Evolutionary conservation across 2,797 vertebrate species (phyloP).

Genomic region (Nyctibius grandis): DNA sequence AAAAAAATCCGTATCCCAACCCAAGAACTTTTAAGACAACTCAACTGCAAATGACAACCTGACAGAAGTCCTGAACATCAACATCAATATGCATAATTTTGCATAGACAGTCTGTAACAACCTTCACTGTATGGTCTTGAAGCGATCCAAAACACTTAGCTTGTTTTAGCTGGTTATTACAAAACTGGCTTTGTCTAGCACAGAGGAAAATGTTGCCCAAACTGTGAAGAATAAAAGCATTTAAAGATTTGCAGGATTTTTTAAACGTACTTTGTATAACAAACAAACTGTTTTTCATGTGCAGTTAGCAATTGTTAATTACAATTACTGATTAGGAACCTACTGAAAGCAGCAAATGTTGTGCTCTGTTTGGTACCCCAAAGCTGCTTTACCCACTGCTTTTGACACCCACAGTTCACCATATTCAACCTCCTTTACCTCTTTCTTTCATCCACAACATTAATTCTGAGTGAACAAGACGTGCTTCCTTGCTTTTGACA

Average conservation of each 20-base stretch:
- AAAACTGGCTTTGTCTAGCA: not conserved
- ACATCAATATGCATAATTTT: slow-evolving; percentile 30
- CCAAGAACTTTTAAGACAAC: slow-evolving; percentile 46
- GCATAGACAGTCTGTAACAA: not conserved
- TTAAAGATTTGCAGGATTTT: not conserved
- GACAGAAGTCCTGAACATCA: slow-evolving; percentile 26
- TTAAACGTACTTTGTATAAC: not conserved
- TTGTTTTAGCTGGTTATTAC: not conserved
- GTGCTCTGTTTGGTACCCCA: slow-evolving; percentile 63
- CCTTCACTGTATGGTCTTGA: slow-evolving; percentile 24
- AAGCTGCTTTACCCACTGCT: slow-evolving; percentile 62
- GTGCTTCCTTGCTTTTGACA: slow-evolving; percentile 82
- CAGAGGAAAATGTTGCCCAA: not conserved
- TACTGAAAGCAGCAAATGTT: slow-evolving; percentile 52
- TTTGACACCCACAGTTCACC: slow-evolving; percentile 72
- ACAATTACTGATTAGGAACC: slow-evolving; percentile 58
- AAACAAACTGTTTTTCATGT: not conserved
- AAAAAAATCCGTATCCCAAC: not conserved
- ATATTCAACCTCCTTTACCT: slow-evolving; percentile 77
- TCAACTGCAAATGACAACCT: slow-evolving; percentile 37
- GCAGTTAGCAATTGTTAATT: slow-evolving; percentile 47
- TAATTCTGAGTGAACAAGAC: slow-evolving; percentile 81
- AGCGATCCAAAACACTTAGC: not conserved
- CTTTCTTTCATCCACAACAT: slow-evolving; percentile 81
- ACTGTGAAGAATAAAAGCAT: not conserved